Evolutionary conservation across 2,113 vertebrate species (phyloP).

Genomic region (Toxotes jaculatrix): DNA sequence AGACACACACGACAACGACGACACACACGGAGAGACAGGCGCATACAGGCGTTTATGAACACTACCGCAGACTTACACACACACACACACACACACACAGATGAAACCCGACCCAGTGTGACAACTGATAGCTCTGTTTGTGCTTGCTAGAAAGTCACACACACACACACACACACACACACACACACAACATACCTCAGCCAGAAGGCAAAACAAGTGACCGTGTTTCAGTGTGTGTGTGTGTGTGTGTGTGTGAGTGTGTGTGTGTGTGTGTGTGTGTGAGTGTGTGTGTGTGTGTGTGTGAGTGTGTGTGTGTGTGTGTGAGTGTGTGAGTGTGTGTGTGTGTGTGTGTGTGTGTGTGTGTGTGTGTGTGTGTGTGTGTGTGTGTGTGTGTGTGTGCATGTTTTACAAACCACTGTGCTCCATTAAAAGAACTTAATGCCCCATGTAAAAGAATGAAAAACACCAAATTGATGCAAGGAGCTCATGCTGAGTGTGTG

Average conservation of each 20-base stretch:
- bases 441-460: constrained; percentile 73
- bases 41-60: constrained; percentile 29
- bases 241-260: constrained; percentile 28
- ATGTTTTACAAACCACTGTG: constrained; percentile 72
- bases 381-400: constrained; percentile 36
- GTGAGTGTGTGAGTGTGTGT: no score
- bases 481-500: constrained; percentile 59
- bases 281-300: background rate
- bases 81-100: constrained; percentile 34
- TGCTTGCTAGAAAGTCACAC: constrained; percentile 48
- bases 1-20: constrained; percentile 5
- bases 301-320: background rate
- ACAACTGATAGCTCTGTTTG: constrained; percentile 80
- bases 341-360: no score
- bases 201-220: constrained; percentile 63
- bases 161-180: constrained; percentile 44
- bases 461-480: constrained; percentile 69
- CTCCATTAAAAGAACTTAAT: constrained; percentile 75
- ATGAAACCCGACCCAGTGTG: constrained; percentile 68
- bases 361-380: no score
- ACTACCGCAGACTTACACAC: constrained; percentile 18
- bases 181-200: constrained; percentile 61
- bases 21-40: constrained; percentile 20
- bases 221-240: background rate
- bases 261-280: no score